phyloP scores from a whole-genome alignment of 1,140 invertebrate species.

The Eumaeus atala region DNA sequence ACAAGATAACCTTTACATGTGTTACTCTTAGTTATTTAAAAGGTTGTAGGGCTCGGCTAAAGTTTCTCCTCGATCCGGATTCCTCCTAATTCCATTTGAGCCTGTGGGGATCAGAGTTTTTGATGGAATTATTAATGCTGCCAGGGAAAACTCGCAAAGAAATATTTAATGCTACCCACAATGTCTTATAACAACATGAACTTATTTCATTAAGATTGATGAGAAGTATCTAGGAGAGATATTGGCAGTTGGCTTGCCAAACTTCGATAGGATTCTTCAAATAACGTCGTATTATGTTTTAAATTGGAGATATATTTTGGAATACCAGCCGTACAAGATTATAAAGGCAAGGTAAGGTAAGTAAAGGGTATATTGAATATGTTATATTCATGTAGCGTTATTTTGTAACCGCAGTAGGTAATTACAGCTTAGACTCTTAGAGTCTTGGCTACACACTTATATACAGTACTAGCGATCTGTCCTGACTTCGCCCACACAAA shows the following conservation, averaged over 20 bases:
- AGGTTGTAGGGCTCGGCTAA: background rate
- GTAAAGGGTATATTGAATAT: too few relatives aligned
- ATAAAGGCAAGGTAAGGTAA: too few relatives aligned
- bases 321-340: too few relatives aligned
- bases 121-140: slow-evolving; percentile 6
- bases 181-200: slow-evolving; percentile 2
- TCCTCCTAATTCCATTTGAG: slow-evolving; percentile 1
- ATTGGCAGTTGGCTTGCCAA: background rate
- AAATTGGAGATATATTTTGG: too few relatives aligned
- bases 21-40: background rate
- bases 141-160: background rate
- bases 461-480: too few relatives aligned
- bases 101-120: slow-evolving; percentile 8
- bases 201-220: slow-evolving; percentile 9
- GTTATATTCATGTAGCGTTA: too few relatives aligned
- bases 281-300: too few relatives aligned
- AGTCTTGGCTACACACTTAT: too few relatives aligned
- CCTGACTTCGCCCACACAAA: too few relatives aligned
- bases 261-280: background rate
- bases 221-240: background rate
- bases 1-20: too few relatives aligned
- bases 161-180: slow-evolving; percentile 3
- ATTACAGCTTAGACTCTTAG: too few relatives aligned
- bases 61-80: background rate
- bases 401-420: too few relatives aligned